A percentile compares a stretch with the other conserved stretches of the same genome.
Conservation (phyloP, 2,888 invertebrate species). For the Leucozona laternaria region DNA sequence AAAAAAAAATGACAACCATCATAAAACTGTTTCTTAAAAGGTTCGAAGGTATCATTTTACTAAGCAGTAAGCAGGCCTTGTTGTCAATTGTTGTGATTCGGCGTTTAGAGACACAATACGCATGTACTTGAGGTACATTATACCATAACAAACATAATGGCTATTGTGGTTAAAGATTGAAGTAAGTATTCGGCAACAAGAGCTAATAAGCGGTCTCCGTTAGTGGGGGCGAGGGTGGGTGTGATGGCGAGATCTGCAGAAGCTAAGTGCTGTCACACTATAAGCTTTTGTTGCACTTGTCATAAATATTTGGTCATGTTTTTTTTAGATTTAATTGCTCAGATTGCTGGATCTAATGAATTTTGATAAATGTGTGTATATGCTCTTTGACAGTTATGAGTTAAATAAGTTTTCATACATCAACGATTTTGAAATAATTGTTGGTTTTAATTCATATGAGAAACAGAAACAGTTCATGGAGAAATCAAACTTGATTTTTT, state of each 20-base stretch:
- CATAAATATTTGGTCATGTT: constrained; percentile 67
- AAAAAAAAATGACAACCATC: constrained; percentile 25
- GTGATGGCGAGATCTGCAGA: constrained; percentile 40
- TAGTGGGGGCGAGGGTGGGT: background rate
- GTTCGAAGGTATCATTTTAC: constrained; percentile 15
- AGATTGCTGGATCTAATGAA: constrained; percentile 42
- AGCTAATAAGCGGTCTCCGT: background rate
- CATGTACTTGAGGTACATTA: constrained; percentile 34
- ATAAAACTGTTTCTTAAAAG: constrained; percentile 29
- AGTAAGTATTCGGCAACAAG: constrained; percentile 10
- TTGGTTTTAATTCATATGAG: background rate
- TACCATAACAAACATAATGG: constrained; percentile 42
- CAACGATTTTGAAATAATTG: constrained; percentile 8
- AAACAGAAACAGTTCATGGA: background rate
- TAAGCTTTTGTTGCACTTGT: constrained; percentile 55
- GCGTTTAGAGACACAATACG: constrained; percentile 18
- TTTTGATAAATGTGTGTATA: constrained; percentile 30
- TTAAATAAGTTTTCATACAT: background rate
- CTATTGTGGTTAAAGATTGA: constrained; percentile 22
- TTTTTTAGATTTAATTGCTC: constrained; percentile 57
- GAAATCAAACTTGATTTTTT: background rate
- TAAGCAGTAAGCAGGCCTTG: constrained; percentile 47
- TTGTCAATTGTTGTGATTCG: constrained; percentile 43
- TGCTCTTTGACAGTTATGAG: constrained; percentile 40
- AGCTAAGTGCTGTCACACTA: constrained; percentile 71